Percentiles rank a stretch among this genome's conserved stretches.
phyloP scores from a whole-genome alignment of 2,888 invertebrate species.

The Bruchidius siliquastri region DNA sequence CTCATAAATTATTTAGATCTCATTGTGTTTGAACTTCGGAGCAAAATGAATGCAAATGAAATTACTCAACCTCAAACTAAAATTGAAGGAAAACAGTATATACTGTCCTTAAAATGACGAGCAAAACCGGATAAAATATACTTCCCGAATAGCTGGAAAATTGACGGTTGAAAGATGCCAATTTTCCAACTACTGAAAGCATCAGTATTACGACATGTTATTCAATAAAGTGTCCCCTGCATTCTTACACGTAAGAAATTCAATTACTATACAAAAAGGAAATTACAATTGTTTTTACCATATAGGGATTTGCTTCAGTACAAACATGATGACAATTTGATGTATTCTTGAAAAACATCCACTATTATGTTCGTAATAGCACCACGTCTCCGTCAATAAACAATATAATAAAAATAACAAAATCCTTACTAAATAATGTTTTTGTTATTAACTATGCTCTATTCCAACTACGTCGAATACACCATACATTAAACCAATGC shows the following conservation, averaged over 20 bases:
- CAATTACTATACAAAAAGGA: not conserved
- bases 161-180: not conserved
- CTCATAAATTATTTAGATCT: too few relatives aligned
- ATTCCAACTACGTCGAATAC: not conserved
- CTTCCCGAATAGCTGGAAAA: not conserved
- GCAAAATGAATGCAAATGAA: too few relatives aligned
- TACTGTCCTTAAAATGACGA: too few relatives aligned
- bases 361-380: too few relatives aligned
- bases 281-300: not conserved
- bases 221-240: too few relatives aligned
- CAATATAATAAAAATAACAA: not conserved
- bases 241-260: too few relatives aligned
- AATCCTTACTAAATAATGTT: not conserved
- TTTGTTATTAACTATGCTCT: not conserved
- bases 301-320: not conserved
- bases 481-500: not conserved
- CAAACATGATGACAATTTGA: not conserved
- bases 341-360: not conserved
- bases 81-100: too few relatives aligned
- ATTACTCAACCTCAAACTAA: too few relatives aligned
- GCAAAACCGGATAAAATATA: not conserved
- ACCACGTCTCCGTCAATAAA: not conserved
- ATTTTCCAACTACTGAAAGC: not conserved
- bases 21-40: too few relatives aligned
- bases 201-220: not conserved